Evolutionary conservation across 2,888 invertebrate species (phyloP), one percentile per base, ranked within the genome.

Genomic region (Hecatera dysodea): DNA sequence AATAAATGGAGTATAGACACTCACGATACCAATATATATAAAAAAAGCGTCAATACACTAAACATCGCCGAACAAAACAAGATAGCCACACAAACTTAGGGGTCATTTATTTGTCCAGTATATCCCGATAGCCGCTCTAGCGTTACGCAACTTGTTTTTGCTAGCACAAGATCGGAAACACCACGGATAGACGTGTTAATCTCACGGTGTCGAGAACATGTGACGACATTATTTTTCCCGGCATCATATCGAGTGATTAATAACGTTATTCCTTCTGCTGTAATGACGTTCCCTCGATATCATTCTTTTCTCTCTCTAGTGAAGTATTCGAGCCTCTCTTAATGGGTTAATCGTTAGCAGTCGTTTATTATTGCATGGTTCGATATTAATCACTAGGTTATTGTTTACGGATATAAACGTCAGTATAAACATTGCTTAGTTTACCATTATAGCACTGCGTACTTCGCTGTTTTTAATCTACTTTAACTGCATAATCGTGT

Each of bases 161-260:
- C 72, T 80, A 81, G 83, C 79, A 82, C 83, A 86, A 85, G 87
- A 88, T 86, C 87, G 87, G 83, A 82, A 90, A 87, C 84, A 87
- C 81, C 81, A 72, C 84, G 89, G 86, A 90, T 87, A 89, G 92
- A 92, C 91, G 95, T 94, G 94, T 94, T 95, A 95, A 95, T 95
- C 94, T 93, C 92, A 90, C 90, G 88, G 90, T 93, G 95, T 95
- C 95, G 90, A 86, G 90, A 93, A 88, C 95, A 95, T 93, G 93
- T 94, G 95, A 94, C 94, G 94, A 92, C 94, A 94, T 93, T 95
- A 94, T 94, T 95, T 94, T 94, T 92, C 93, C 86, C 90, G 84
- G 91, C 90, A 92, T 93, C 92, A 92, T 93, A 93, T 94, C 89
- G 86, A 90, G 90, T 94, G 94, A 95, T 95, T 95, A 95, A 95